Evolutionary conservation across 2,888 invertebrate genomes (phyloP).

Genomic region (Geotrupes spiniger): DNA sequence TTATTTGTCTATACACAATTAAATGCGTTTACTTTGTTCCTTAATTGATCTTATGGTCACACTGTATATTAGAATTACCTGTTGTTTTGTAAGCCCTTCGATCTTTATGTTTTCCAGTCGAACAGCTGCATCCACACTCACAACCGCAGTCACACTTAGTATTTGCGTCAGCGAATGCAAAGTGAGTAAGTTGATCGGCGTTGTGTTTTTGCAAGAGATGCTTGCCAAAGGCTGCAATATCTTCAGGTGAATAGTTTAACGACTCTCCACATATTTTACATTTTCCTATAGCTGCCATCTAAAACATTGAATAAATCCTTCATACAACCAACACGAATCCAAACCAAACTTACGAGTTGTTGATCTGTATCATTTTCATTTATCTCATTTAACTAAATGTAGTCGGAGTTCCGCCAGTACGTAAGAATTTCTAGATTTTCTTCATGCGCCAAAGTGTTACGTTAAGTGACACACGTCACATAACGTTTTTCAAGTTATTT

Average conservation of each 20-base stretch:
- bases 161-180: conserved; percentile 26
- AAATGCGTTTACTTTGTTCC: too few species aligned
- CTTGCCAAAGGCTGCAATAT: conserved; percentile 36
- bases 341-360: conserved; percentile 4
- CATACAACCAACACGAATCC: too few species aligned
- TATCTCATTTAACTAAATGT: conserved; percentile 1
- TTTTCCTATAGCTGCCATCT: conserved; percentile 33
- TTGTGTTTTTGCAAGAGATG: conserved; percentile 42
- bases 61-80: too few species aligned
- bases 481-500: background rate
- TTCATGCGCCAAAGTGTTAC: conserved; percentile 19
- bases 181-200: conserved; percentile 38
- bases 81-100: conserved; percentile 34
- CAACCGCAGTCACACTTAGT: conserved; percentile 19
- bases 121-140: conserved; percentile 22
- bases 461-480: conserved; percentile 12
- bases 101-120: conserved; percentile 12
- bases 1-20: too few species aligned
- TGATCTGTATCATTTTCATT: conserved; percentile 13
- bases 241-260: conserved; percentile 34
- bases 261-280: conserved; percentile 42
- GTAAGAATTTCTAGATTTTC: conserved; percentile 16
- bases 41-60: too few species aligned
- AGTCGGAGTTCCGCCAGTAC: conserved; percentile 7
- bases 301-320: too few species aligned